Conservation (phyloP, 2,797 vertebrate genomes). For the Thunnus albacares region DNA sequence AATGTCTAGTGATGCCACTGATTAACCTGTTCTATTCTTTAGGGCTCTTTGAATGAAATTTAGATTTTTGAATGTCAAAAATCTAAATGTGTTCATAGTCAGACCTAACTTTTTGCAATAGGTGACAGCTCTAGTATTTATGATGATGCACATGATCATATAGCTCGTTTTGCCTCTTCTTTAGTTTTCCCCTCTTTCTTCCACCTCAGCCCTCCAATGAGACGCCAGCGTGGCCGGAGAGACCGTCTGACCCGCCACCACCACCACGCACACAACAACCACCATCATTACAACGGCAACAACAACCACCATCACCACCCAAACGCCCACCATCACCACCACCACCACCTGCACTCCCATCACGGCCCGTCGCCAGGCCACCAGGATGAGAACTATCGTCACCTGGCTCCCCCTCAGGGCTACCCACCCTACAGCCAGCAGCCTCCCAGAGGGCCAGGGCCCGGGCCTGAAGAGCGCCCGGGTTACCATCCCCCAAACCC, state of each 20-base stretch:
- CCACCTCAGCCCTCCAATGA: slow-evolving; percentile 92
- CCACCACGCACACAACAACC: slow-evolving; percentile 70
- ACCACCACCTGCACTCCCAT: slow-evolving; percentile 79
- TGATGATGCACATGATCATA: slow-evolving; percentile 6
- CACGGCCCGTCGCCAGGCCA: slow-evolving; percentile 78
- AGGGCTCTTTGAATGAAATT: background rate
- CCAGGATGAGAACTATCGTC: slow-evolving; percentile 97
- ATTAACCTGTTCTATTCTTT: background rate
- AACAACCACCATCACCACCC: slow-evolving; percentile 64
- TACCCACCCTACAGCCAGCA: slow-evolving; percentile 91
- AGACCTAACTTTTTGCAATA: background rate
- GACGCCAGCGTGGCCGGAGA: slow-evolving; percentile 92
- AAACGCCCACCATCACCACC: slow-evolving; percentile 77
- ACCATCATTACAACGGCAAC: slow-evolving; percentile 63
- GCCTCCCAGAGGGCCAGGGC: slow-evolving; percentile 70
- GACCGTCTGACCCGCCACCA: slow-evolving; percentile 92
- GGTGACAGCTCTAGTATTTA: background rate
- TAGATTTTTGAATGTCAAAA: background rate
- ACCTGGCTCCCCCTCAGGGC: slow-evolving; percentile 80
- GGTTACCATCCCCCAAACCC: slow-evolving; percentile 82
- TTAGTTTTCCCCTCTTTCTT: slow-evolving; percentile 24
- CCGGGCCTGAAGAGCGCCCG: slow-evolving; percentile 73
- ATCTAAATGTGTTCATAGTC: background rate
- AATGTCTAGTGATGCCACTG: too few species aligned
- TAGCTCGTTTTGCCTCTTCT: background rate